These are phyloP conservation scores for Cryptoleucopteryx plumbea DNA, from an alignment of 2,113 vertebrate species.

Conservation along the genomic window DNA sequence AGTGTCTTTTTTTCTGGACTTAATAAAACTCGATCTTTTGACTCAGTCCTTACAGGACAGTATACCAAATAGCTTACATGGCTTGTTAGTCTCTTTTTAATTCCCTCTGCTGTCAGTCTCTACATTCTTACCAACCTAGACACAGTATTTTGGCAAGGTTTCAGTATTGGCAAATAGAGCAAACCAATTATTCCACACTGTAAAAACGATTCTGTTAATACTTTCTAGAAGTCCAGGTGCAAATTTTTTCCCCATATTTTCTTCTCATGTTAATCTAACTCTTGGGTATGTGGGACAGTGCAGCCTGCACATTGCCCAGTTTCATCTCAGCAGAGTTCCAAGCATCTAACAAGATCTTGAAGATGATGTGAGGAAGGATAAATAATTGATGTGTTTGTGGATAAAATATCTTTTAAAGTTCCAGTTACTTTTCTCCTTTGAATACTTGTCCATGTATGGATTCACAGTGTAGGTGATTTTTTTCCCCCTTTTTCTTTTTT, in stretches of 20 bases:
- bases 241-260: background rate
- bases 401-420: background rate
- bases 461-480: background rate
- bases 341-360: background rate
- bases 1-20: background rate
- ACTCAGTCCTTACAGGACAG: background rate
- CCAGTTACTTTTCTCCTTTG: background rate
- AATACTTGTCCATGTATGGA: background rate
- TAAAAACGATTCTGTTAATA: background rate
- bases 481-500: accelerated
- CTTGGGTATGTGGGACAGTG: background rate
- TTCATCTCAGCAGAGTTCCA: background rate
- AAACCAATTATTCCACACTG: background rate
- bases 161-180: background rate
- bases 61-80: background rate
- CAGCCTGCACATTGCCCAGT: background rate
- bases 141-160: background rate
- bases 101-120: background rate
- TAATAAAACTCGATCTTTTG: background rate
- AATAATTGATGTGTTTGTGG: background rate
- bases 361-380: background rate
- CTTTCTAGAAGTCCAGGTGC: background rate
- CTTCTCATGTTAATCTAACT: background rate
- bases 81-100: background rate
- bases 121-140: background rate